Percentiles rank a stretch among this genome's conserved stretches.
These are phyloP conservation scores for Cryptus armator DNA, from an alignment of 2,888 invertebrate species.

Conservation along the genomic window DNA sequence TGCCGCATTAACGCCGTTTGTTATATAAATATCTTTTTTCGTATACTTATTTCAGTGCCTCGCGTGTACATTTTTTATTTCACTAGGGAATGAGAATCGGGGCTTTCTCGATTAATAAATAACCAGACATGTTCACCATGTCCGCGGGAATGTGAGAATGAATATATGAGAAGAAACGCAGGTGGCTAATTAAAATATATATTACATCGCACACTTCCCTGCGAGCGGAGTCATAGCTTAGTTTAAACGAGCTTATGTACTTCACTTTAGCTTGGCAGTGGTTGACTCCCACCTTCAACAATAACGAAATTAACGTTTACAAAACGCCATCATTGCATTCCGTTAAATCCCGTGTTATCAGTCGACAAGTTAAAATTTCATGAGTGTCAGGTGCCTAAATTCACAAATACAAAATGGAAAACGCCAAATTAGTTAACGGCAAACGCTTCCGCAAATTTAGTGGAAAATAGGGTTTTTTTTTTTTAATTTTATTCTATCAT, in stretches of 20 bases:
- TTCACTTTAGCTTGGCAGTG: background rate
- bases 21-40: conserved; percentile 15
- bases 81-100: conserved; percentile 28
- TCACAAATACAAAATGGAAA: no score
- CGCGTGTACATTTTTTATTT: conserved; percentile 12
- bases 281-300: no score
- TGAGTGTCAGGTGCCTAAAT: no score
- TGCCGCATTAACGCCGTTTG: conserved; percentile 8
- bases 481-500: no score
- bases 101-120: conserved; percentile 43
- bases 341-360: no score
- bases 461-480: no score
- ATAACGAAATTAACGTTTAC: no score
- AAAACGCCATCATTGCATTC: no score
- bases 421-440: no score
- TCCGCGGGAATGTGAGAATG: conserved; percentile 1
- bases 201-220: conserved; percentile 2
- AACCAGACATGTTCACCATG: conserved; percentile 12
- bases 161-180: conserved; percentile 29
- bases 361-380: no score
- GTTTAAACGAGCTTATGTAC: background rate
- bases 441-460: no score
- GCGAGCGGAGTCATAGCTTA: background rate
- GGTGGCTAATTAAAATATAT: background rate
- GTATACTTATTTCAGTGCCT: background rate